A percentile compares a stretch with the other conserved stretches of the same genome.
Conservation (phyloP, 2,113 vertebrate species). For the Brachyhypopomus occidentalis region DNA sequence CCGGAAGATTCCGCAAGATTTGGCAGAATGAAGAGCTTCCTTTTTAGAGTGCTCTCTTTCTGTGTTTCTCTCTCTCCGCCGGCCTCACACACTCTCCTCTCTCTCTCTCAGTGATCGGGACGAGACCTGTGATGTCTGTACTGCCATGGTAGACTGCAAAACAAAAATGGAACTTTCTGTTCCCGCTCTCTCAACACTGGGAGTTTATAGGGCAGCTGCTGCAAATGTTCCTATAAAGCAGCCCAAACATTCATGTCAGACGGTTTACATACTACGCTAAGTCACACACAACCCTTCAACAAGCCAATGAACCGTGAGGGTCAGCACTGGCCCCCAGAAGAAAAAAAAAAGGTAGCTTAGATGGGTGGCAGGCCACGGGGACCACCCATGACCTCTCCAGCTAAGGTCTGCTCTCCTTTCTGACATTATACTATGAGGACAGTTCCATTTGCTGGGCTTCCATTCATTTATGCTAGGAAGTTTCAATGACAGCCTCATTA, state of each 20-base stretch:
- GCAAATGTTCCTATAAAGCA: conserved; percentile 78
- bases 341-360: conserved; percentile 21
- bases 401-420: conserved; percentile 19
- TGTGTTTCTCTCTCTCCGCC: neutral
- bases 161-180: conserved; percentile 76
- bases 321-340: conserved; percentile 29
- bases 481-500: conserved; percentile 15
- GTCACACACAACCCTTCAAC: conserved; percentile 69
- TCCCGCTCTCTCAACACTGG: conserved; percentile 71
- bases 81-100: neutral
- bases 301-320: conserved; percentile 59
- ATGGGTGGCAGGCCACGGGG: conserved; percentile 45
- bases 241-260: conserved; percentile 77
- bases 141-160: conserved; percentile 73
- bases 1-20: neutral
- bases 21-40: neutral
- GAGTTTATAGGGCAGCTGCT: conserved; percentile 78
- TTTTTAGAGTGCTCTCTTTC: neutral
- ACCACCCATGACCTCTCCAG: conserved; percentile 40
- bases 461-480: neutral
- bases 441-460: conserved; percentile 5
- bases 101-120: conserved; percentile 3
- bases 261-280: conserved; percentile 68
- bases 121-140: conserved; percentile 62
- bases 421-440: conserved; percentile 29